Percentiles rank a stretch among this genome's conserved stretches.
These are phyloP conservation scores for Hippocampus mohnikei DNA, from an alignment of 2,113 vertebrate genomes.

Conservation along the genomic window DNA sequence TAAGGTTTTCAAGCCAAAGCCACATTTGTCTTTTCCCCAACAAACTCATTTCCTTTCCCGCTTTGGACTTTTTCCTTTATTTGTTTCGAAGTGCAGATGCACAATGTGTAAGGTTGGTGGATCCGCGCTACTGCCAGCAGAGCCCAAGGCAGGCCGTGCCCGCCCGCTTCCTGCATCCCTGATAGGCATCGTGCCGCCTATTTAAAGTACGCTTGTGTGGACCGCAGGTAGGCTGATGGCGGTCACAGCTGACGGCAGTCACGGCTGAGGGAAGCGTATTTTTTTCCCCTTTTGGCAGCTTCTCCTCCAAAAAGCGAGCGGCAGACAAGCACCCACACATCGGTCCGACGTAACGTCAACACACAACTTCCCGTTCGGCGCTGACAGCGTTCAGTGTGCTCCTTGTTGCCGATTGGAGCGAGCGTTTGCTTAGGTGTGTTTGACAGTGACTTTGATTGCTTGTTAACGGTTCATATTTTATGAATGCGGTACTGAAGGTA, in stretches of 20 bases:
- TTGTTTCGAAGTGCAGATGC: neutral
- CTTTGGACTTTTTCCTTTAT: neutral
- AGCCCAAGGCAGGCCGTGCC: neutral
- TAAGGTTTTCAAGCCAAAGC: neutral
- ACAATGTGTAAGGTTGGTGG: neutral
- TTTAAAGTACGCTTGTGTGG: neutral
- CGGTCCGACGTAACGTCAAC: neutral
- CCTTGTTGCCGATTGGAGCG: neutral
- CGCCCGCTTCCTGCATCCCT: neutral
- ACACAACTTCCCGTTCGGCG: neutral
- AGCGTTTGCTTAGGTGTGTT: neutral
- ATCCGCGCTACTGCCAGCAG: neutral
- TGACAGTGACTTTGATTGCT: neutral
- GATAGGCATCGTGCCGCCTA: neutral
- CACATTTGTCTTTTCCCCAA: neutral
- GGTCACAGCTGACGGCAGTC: neutral
- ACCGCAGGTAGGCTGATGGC: neutral
- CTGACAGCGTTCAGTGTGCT: neutral
- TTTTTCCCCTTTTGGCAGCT: neutral
- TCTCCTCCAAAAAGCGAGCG: neutral
- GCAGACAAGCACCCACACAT: neutral
- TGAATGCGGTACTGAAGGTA: neutral
- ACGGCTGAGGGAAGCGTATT: neutral
- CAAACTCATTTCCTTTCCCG: neutral
- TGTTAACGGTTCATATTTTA: neutral